Evolutionary conservation across 2,797 vertebrate species (phyloP).

Genomic region (Diglossa cyanea): DNA sequence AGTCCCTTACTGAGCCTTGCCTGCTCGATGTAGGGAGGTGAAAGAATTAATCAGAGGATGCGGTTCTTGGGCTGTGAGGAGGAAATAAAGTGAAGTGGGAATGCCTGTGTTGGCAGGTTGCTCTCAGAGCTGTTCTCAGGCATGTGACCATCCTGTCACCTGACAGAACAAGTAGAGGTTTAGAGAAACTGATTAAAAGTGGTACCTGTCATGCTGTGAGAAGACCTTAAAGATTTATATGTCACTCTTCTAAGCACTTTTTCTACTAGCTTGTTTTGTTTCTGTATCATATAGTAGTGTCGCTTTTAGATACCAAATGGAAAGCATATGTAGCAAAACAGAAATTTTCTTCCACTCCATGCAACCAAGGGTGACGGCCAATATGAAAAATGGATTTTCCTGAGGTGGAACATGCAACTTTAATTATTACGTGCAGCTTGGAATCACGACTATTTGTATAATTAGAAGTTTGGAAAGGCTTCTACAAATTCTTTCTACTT

Average conservation of each 20-base stretch:
- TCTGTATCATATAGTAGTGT: conserved; percentile 29
- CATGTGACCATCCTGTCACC: background rate
- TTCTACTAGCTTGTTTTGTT: conserved; percentile 20
- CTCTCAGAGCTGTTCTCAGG: background rate
- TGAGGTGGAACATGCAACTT: conserved; percentile 58
- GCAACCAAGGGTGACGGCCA: conserved; percentile 31
- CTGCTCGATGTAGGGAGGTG: background rate
- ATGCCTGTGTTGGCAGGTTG: background rate
- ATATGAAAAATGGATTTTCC: conserved; percentile 60
- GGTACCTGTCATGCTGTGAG: background rate
- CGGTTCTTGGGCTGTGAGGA: background rate
- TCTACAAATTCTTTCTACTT: conserved; percentile 40
- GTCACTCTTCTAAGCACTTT: conserved; percentile 15
- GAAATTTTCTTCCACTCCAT: conserved; percentile 6
- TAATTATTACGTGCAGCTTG: conserved; percentile 65
- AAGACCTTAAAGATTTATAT: background rate
- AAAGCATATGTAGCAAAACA: conserved; percentile 61
- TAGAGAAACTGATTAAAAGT: background rate
- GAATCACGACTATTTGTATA: conserved; percentile 65
- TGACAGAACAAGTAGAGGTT: accelerated
- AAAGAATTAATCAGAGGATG: background rate
- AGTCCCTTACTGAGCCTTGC: background rate
- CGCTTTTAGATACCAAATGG: conserved; percentile 65
- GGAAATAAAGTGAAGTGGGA: background rate
- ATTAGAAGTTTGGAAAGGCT: conserved; percentile 63